phyloP scores from a whole-genome alignment of 1,140 invertebrate genomes.

The Orussus abietinus region DNA sequence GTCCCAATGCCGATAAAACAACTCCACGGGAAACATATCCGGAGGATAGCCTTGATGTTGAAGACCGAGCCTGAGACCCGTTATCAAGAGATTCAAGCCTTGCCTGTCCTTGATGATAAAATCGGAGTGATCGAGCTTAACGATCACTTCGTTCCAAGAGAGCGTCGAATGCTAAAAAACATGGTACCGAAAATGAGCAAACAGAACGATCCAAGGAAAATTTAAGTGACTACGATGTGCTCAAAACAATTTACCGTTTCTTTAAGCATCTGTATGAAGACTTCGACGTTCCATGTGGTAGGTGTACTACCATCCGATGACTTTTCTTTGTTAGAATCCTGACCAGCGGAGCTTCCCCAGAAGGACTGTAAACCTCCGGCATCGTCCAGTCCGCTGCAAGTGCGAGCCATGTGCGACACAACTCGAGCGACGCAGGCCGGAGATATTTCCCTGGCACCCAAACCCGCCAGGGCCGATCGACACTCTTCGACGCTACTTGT shows the following conservation, averaged over 20 bases:
- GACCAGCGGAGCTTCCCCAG: constrained; percentile 39
- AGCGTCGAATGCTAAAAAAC: constrained; percentile 63
- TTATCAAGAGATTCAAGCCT: constrained; percentile 76
- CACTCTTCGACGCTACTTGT: constrained; percentile 87
- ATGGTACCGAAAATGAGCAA: too few species aligned
- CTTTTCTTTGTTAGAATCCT: constrained; percentile 43
- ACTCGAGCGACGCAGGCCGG: constrained; percentile 80
- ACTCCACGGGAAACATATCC: constrained; percentile 83
- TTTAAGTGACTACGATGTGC: too few species aligned
- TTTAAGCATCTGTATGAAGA: constrained; percentile 86
- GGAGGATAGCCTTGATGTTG: constrained; percentile 68
- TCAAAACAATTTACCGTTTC: constrained; percentile 82
- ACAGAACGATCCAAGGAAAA: too few species aligned
- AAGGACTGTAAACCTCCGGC: constrained; percentile 63
- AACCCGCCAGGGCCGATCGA: constrained; percentile 72
- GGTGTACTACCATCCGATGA: constrained; percentile 43
- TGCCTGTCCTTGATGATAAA: constrained; percentile 85
- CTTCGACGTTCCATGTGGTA: constrained; percentile 88
- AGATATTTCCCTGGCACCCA: constrained; percentile 70
- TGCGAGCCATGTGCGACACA: constrained; percentile 81
- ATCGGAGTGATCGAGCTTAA: constrained; percentile 85
- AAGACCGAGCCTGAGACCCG: constrained; percentile 73
- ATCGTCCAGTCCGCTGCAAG: constrained; percentile 70
- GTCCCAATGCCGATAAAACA: constrained; percentile 86
- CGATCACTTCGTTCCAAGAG: constrained; percentile 89